Evolutionary conservation across 2,888 invertebrate genomes (phyloP), one percentile per base, ranked within the genome.

Genomic region (Hirtodrosophila cameraria): DNA sequence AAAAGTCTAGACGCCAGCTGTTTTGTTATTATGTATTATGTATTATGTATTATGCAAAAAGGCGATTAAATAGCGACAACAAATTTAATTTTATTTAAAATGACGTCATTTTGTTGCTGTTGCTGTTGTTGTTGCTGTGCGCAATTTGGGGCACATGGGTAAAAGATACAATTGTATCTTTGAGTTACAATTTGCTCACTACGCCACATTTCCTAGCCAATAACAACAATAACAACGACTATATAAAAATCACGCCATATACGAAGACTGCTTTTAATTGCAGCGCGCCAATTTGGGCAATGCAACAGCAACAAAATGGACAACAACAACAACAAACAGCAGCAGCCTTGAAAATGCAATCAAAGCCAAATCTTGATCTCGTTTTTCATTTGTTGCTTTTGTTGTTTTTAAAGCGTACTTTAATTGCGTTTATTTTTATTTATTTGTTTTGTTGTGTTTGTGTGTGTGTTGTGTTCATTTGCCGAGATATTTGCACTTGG

Each of bases 291-390:
- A 83, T 68, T 83, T 85, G 73, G 86, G 86, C 77, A 83, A 69
- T 79, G 76, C 80, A 86, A 58, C 70, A 46, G 12, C 63, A 35
- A 58, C 70, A 46, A 13, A 53, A 35, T 20, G 18, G 5, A 4
- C 57, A 54, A 52, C 57, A 72, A 9, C 70, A 48, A 4, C 46
- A 53, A 3, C 66, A 68, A n/a, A 43, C 76, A 73, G 69, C 58
- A 75, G 72, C 64, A 83, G 73, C 84, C 83, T 83, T 81, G 86
- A 87, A 83, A 86, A 71, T 74, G 87, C 86, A 72, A 67, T 78
- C 67, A 75, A 71, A 71, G 83, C 63, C 82, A 82, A 82, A 86
- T 86, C 81, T 87, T 83, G 80, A 87, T 83, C 87, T 87, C 81
- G 63, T 75, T 69, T 69, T 75, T 67, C 46, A 45, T 70, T 75